Evolutionary conservation across 53 echinoderm and acorn worm genomes (phyloP), one percentile per base, ranked within the genome.

Genomic region (Temnopleurus reevesii): DNA sequence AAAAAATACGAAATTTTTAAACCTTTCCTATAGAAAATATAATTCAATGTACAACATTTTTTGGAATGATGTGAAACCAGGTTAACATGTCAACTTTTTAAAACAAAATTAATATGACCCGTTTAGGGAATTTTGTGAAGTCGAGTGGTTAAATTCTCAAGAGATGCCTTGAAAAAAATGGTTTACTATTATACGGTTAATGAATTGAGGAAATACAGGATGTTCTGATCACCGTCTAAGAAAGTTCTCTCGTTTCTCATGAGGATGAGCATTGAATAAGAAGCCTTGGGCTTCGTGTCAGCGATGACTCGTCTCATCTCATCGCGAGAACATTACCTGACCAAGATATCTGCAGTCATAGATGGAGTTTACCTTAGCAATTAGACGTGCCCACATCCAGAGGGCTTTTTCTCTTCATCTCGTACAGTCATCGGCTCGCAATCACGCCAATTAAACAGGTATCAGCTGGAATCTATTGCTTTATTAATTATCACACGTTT

Each of bases 391-490:
- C 25, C 59, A 60, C 60, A 41, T 85, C 60, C 46, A 49, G 59
- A 61, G 86, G 86, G 86, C n/a, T n/a, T n/a, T n/a, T n/a, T n/a
- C n/a, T 36, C 83, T 38, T 24, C 27, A 46, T 46, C 55, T 4
- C 83, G 12, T 36, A 18, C 84, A 58, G n/a, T n/a, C 84, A 43
- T 58, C 55, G 38, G n/a, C n/a, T 57, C 28, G 41, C 84, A 23
- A 33, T 83, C 61, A 45, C 43, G 60, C 60, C 86, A 85, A 85
- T 85, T 85, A 85, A 60, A 59, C 86, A 23, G 34, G 86, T 85
- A 85, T 85, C 86, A 85, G 86, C 86, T 85, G 86, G 57, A 44
- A 60, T 85, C 60, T 85, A 41, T 60, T 85, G 86, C 59, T 60
- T 59, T 85, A 85, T 85, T 60, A 85, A 85, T 85, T 85, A 85